A percentile compares a stretch with the other conserved stretches of the same genome.
phyloP scores from a whole-genome alignment of 2,888 invertebrate genomes.

The Pollenia amentaria region DNA sequence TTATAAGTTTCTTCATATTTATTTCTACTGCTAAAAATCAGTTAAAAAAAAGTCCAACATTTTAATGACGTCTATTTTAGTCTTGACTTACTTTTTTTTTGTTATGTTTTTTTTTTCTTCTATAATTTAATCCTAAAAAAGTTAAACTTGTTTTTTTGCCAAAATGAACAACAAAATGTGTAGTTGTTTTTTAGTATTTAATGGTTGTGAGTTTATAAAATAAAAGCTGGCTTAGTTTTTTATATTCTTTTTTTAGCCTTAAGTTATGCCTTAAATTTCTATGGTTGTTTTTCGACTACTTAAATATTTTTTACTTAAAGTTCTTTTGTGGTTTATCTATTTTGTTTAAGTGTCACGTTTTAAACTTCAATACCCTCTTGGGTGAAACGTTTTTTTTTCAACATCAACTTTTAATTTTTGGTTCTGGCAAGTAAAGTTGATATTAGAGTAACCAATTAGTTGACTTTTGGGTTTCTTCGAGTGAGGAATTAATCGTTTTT shows the following conservation, averaged over 20 bases:
- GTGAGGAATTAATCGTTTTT: too few relatives aligned
- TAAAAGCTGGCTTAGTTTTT: neutral
- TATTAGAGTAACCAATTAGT: too few relatives aligned
- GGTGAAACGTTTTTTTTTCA: slow-evolving; percentile 10
- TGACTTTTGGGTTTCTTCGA: too few relatives aligned
- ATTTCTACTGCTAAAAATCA: neutral
- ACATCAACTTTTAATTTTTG: slow-evolving; percentile 9
- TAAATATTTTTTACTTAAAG: slow-evolving; percentile 1
- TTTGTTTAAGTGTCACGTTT: slow-evolving; percentile 48
- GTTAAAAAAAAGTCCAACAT: neutral
- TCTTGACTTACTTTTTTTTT: slow-evolving; percentile 4
- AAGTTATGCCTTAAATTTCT: slow-evolving; percentile 44
- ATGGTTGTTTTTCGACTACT: neutral
- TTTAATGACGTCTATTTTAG: slow-evolving; percentile 3
- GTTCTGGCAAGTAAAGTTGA: neutral
- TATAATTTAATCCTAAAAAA: neutral
- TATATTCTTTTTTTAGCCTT: slow-evolving; percentile 1
- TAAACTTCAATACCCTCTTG: slow-evolving; percentile 39
- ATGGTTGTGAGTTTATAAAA: neutral
- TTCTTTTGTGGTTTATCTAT: slow-evolving; percentile 10
- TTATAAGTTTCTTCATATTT: too few relatives aligned
- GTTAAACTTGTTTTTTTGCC: slow-evolving; percentile 21
- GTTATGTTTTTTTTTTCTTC: neutral
- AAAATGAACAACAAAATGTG: slow-evolving; percentile 5
- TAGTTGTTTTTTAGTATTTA: slow-evolving; percentile 19